Conservation (phyloP, 2,113 vertebrate species). For the Dromaius novaehollandiae region DNA sequence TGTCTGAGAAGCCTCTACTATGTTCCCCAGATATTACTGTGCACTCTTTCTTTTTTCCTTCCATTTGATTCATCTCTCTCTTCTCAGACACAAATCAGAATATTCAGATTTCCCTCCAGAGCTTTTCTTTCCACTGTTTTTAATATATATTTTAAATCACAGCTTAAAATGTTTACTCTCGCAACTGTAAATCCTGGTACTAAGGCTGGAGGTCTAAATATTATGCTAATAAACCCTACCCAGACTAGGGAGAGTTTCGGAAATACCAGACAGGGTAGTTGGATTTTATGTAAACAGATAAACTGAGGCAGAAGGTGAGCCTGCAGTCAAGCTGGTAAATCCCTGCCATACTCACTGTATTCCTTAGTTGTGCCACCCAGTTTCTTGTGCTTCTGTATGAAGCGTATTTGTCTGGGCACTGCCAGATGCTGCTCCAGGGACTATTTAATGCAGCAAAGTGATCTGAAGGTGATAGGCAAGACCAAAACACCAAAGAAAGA, state of each 20-base stretch:
- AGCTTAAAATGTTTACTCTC: background rate
- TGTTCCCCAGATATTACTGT: background rate
- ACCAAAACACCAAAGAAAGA: background rate
- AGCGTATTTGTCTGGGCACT: background rate
- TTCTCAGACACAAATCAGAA: constrained; percentile 11
- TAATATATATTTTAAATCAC: background rate
- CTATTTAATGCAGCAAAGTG: background rate
- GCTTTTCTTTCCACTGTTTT: background rate
- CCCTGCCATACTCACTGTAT: background rate
- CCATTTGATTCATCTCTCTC: background rate
- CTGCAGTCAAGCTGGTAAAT: background rate
- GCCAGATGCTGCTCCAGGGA: background rate
- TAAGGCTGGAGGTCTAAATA: background rate
- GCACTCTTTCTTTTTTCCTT: background rate
- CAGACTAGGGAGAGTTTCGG: background rate
- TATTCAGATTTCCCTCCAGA: background rate
- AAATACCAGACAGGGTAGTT: background rate
- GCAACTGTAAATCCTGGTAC: background rate
- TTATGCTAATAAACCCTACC: background rate
- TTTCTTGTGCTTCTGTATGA: background rate
- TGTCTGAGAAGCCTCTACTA: background rate
- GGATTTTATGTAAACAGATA: background rate
- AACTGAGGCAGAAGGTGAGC: background rate
- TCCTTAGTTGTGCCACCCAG: background rate
- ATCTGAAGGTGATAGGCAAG: background rate